These are phyloP conservation scores for Scopus umbretta DNA, from an alignment of 2,113 vertebrate genomes.

Conservation along the genomic window DNA sequence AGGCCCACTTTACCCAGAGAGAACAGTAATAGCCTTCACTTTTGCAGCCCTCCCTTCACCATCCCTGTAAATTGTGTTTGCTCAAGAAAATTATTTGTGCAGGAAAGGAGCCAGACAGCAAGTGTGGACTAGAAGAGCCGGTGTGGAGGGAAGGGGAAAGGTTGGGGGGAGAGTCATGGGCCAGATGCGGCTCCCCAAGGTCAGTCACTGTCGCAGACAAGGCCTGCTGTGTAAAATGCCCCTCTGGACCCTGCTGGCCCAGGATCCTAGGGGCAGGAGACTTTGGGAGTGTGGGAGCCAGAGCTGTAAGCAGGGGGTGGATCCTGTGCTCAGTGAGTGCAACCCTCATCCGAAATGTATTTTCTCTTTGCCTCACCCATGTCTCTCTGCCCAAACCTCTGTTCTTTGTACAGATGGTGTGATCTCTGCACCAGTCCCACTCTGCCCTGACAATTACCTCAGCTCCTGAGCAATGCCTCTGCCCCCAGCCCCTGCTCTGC, in stretches of 20 bases:
- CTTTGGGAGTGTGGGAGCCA: background rate
- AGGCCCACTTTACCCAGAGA: slow-evolving; percentile 29
- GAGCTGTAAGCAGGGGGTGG: background rate
- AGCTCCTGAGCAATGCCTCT: background rate
- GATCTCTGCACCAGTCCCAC: background rate
- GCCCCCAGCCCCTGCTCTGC: background rate
- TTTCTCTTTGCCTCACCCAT: background rate
- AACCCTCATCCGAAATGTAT: fast-evolving
- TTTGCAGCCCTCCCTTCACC: background rate
- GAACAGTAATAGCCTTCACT: slow-evolving; percentile 22
- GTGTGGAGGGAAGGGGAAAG: background rate
- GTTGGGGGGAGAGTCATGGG: background rate
- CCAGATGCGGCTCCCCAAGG: fast-evolving
- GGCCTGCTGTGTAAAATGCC: background rate
- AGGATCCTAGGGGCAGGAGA: background rate
- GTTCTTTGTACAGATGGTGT: background rate
- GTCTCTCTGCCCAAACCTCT: background rate
- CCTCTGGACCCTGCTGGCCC: background rate
- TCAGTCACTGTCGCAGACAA: background rate
- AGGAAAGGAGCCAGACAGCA: slow-evolving; percentile 9
- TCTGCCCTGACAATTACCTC: background rate
- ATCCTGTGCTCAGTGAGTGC: background rate
- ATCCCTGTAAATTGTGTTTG: slow-evolving; percentile 25
- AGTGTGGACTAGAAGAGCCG: background rate
- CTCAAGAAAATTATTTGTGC: slow-evolving; percentile 31